These are phyloP conservation scores for Choloepus hoffmanni DNA, from an alignment of 2,113 vertebrate genomes.

Conservation along the genomic window DNA sequence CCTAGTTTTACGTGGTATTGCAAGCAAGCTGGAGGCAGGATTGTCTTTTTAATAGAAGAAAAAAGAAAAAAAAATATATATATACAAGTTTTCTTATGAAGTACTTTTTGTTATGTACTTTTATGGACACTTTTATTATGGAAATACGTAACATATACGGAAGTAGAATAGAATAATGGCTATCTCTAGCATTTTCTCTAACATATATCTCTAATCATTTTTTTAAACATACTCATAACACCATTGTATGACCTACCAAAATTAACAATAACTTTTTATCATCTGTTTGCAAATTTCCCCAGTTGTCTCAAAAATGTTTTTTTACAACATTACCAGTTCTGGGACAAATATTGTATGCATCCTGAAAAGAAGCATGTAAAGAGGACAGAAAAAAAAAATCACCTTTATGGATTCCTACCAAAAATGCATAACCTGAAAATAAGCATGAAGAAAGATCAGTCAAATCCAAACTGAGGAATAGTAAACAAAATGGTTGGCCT, in stretches of 20 bases:
- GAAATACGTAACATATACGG: not conserved
- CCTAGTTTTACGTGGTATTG: not conserved
- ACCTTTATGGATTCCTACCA: not conserved
- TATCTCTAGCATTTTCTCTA: too few species aligned
- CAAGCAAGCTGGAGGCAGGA: not conserved
- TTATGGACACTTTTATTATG: not conserved
- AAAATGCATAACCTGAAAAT: not conserved
- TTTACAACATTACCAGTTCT: not conserved
- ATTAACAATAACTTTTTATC: constrained; percentile 2
- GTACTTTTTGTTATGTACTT: not conserved
- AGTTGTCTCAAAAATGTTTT: not conserved
- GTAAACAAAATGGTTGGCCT: not conserved
- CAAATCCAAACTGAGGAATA: not conserved
- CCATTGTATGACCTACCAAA: not conserved
- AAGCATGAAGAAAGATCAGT: not conserved
- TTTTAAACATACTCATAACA: not conserved
- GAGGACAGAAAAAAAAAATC: not conserved
- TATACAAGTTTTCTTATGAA: too few species aligned
- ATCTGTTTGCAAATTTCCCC: not conserved
- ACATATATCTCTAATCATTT: not conserved
- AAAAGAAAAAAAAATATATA: too few species aligned
- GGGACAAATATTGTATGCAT: not conserved
- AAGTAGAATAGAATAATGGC: not conserved
- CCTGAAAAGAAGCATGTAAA: not conserved
- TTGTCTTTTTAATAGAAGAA: not conserved